A percentile compares a stretch with the other conserved stretches of the same genome.
Conservation (phyloP, 2,113 vertebrate genomes). For the Rostratula benghalensis region DNA sequence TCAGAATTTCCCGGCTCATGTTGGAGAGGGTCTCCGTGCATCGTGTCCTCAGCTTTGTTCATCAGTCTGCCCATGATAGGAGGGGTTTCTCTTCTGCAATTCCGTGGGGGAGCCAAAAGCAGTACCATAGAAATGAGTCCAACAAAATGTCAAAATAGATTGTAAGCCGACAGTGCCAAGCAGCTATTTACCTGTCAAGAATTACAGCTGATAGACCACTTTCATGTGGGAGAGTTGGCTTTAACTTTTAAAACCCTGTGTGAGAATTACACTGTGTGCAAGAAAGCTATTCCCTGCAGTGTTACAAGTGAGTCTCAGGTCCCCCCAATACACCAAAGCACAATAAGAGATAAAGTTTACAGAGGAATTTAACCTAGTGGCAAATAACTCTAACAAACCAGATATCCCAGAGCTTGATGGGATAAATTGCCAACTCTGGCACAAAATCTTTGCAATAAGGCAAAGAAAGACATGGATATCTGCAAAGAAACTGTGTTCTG, state of each 20-base stretch:
- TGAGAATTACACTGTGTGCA: slow-evolving; percentile 64
- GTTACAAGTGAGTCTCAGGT: slow-evolving; percentile 68
- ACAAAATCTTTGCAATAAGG: background rate
- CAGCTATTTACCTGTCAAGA: slow-evolving; percentile 48
- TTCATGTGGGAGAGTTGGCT: slow-evolving; percentile 52
- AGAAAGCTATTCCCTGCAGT: slow-evolving; percentile 58
- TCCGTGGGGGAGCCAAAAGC: slow-evolving; percentile 17
- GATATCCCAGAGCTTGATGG: background rate
- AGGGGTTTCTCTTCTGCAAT: background rate
- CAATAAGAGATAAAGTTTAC: slow-evolving; percentile 37
- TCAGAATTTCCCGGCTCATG: rapidly evolving
- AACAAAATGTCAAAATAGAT: slow-evolving; percentile 33
- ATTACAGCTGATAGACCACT: slow-evolving; percentile 58
- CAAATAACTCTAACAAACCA: background rate
- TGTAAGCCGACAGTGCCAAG: slow-evolving; percentile 41
- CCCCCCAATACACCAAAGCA: slow-evolving; percentile 41
- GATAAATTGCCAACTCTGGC: background rate
- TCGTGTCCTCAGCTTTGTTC: rapidly evolving
- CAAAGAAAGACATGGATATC: background rate
- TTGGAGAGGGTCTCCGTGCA: background rate
- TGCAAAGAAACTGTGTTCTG: background rate
- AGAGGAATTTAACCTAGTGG: slow-evolving; percentile 33
- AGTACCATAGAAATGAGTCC: slow-evolving; percentile 38
- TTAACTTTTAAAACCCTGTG: slow-evolving; percentile 64
- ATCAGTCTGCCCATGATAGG: background rate